Evolutionary conservation across 2,113 vertebrate genomes (phyloP).

Genomic region (Procavia capensis): DNA sequence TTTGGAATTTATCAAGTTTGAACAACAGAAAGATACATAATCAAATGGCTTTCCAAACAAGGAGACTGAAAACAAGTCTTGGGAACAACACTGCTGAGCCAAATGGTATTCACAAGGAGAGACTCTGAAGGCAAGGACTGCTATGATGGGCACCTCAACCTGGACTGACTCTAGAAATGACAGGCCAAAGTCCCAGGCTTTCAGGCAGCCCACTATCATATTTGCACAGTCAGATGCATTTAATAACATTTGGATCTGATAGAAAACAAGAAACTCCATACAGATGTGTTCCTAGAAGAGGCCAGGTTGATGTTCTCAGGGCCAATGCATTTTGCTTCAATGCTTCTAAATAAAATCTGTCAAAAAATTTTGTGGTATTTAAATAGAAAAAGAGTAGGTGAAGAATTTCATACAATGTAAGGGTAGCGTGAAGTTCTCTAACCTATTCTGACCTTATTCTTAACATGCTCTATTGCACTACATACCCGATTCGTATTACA

Average conservation of each 20-base stretch:
- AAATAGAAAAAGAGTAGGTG: not conserved
- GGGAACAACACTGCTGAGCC: not conserved
- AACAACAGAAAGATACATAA: not conserved
- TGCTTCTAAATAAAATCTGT: not conserved
- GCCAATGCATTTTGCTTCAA: not conserved
- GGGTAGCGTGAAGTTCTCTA: not conserved
- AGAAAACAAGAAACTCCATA: not conserved
- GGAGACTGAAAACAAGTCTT: not conserved
- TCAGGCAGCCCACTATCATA: not conserved
- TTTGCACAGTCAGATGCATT: not conserved
- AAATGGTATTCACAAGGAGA: not conserved
- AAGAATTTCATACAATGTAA: not conserved
- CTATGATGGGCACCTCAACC: not conserved
- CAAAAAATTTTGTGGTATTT: not conserved
- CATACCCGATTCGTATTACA: not conserved
- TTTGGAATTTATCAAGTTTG: not conserved
- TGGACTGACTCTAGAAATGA: not conserved
- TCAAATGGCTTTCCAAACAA: not conserved
- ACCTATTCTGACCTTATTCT: not conserved
- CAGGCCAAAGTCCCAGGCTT: not conserved
- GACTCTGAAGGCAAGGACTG: not conserved
- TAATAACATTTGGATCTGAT: not conserved
- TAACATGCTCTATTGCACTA: not conserved
- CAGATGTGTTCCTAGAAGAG: not conserved
- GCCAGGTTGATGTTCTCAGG: not conserved